Base-by-base conservation (phyloP, 2,113 vertebrate genomes). In the Zeus faber region DNA sequence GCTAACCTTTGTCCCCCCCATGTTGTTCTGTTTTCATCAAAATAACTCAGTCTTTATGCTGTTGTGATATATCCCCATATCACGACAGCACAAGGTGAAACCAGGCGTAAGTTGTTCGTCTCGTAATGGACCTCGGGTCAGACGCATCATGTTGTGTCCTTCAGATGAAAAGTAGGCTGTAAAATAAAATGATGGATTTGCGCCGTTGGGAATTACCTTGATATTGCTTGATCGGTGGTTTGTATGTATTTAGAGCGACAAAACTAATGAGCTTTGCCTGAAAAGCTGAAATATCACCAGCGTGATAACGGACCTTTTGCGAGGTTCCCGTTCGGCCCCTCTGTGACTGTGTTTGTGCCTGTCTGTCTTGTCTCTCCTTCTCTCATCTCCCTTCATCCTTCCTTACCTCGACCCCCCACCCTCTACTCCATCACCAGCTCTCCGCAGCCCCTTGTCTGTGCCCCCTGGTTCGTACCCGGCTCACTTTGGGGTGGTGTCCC, bases 401-500 rank as follows among this genome's bases (percentile, higher is more conserved):
- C 70, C 65, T 8, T 13, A 39, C 37, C 1, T 41, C 1, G 1
- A 8, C 17, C 17, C 20, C 39, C 20, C 17, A 13, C 20, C 8
- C 41, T 18, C 7, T 44, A 9, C 7, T 3, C n/a, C n/a, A n/a
- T n/a, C 17, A 55, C 66, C 21, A 96, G 95, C 91, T 70, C 86
- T 94, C 69, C 83, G 90, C 83, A 95, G 91, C 69, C 90, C 94
- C 11, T 83, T 93, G 80, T 89, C 89, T 43, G 82, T 89, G 74
- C 54, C 92, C 65, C 74, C 91, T 17, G 82, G 90, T 74, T 87
- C 91, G 40, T 95, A 92, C 73, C 61, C 86, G 0, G 70, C 92
- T n/a, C 90, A 94, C 64, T 91, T 95, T 25, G 91, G 90, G 35
- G 72, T 92, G 77, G 85, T 92, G 75, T 90, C 93, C 65, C 93